phyloP scores from a whole-genome alignment of 2,888 invertebrate genomes.

The Thecophora atra region DNA sequence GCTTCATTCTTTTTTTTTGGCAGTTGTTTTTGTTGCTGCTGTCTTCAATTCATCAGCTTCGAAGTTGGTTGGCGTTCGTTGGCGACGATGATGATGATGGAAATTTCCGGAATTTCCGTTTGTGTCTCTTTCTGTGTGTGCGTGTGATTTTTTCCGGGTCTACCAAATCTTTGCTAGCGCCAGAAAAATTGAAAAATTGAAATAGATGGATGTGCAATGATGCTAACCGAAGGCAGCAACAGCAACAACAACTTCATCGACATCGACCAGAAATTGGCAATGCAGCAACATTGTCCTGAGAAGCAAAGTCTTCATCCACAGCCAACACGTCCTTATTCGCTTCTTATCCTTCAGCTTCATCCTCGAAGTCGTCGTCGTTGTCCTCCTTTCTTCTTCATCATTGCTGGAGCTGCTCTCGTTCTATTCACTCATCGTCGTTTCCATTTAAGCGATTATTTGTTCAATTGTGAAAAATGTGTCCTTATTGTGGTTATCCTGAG shows the following conservation, averaged over 20 bases:
- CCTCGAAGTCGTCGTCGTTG: too few species aligned
- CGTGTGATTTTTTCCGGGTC: not conserved
- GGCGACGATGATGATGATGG: not conserved
- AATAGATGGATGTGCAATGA: constrained; percentile 50
- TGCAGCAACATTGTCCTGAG: constrained; percentile 22
- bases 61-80: not conserved
- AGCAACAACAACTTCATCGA: not conserved
- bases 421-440: constrained; percentile 1
- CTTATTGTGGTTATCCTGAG: constrained; percentile 40
- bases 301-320: not conserved
- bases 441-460: constrained; percentile 36
- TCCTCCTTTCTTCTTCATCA: too few species aligned
- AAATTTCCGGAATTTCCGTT: constrained; percentile 13
- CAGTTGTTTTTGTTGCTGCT: not conserved
- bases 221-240: constrained; percentile 33
- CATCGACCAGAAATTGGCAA: constrained; percentile 10
- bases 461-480: constrained; percentile 46
- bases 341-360: constrained; percentile 13
- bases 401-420: not conserved
- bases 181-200: constrained; percentile 50
- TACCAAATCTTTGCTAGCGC: constrained; percentile 13
- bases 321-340: not conserved
- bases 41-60: not conserved
- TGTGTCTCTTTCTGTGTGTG: not conserved
- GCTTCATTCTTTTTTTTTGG: not conserved